These are phyloP conservation scores for Petrocephalus sullivani DNA, from an alignment of 2,797 vertebrate species.

Conservation along the genomic window DNA sequence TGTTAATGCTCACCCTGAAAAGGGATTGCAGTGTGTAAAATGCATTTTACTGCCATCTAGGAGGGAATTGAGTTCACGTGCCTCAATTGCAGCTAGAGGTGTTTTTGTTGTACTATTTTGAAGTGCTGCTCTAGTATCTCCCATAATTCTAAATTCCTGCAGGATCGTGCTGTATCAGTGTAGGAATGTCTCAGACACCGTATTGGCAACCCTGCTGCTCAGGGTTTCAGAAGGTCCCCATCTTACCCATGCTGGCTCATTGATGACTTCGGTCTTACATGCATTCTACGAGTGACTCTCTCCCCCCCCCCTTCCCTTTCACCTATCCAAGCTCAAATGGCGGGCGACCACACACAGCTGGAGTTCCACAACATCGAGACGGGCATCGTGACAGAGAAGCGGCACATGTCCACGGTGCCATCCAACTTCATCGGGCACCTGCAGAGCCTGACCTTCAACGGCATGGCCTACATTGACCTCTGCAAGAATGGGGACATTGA, in stretches of 20 bases:
- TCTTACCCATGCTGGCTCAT: background rate
- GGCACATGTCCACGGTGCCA: slow-evolving; percentile 81
- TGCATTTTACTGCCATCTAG: slow-evolving; percentile 12
- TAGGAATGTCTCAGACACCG: background rate
- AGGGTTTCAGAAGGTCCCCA: background rate
- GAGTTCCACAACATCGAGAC: slow-evolving; percentile 99
- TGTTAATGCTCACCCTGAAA: background rate
- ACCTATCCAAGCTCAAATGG: slow-evolving; percentile 82
- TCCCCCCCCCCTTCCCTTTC: background rate
- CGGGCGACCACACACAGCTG: slow-evolving; percentile 92
- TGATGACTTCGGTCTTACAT: background rate
- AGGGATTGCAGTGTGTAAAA: background rate
- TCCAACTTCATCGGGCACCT: slow-evolving; percentile 98
- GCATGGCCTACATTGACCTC: slow-evolving; percentile 98
- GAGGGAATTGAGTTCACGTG: background rate
- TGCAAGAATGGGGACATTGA: slow-evolving; percentile 98
- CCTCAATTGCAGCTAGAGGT: background rate
- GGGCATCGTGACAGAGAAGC: slow-evolving; percentile 93
- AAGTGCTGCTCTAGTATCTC: background rate
- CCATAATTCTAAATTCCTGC: background rate
- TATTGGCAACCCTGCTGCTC: background rate
- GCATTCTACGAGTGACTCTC: background rate
- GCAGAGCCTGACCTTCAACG: slow-evolving; percentile 92
- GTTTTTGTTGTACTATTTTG: background rate
- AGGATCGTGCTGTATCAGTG: background rate